Percentiles rank a stretch among this genome's conserved stretches.
phyloP scores from a whole-genome alignment of 2,888 invertebrate species.

The Idaea biselata region DNA sequence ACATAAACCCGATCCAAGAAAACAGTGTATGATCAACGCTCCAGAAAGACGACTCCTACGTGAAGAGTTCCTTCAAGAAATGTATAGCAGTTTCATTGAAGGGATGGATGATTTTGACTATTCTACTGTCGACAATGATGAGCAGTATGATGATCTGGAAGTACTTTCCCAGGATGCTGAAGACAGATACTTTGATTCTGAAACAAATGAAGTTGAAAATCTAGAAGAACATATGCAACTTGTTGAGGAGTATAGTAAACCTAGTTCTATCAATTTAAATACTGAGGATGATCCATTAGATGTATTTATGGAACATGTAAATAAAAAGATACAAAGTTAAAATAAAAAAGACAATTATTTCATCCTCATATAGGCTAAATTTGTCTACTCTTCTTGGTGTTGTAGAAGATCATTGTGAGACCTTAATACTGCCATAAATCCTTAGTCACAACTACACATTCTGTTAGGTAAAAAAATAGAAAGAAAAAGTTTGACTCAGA shows the following conservation, averaged over 20 bases:
- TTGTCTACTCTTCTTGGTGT: too few relatives aligned
- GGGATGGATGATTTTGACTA: slow-evolving; percentile 95
- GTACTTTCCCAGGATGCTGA: slow-evolving; percentile 88
- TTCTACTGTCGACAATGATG: slow-evolving; percentile 88
- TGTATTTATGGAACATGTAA: slow-evolving; percentile 84
- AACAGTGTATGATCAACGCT: slow-evolving; percentile 68
- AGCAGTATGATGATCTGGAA: slow-evolving; percentile 88
- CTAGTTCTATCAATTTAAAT: slow-evolving; percentile 34
- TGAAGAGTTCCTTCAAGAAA: slow-evolving; percentile 90
- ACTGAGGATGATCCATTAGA: slow-evolving; percentile 85
- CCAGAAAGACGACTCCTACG: slow-evolving; percentile 84
- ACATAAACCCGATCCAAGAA: slow-evolving; percentile 51
- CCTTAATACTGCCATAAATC: too few relatives aligned
- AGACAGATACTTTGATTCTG: slow-evolving; percentile 94
- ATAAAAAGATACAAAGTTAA: neutral
- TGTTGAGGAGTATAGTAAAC: slow-evolving; percentile 56
- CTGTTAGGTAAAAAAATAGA: too few relatives aligned
- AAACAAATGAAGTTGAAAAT: slow-evolving; percentile 82
- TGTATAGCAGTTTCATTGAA: slow-evolving; percentile 91
- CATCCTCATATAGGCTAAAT: too few relatives aligned
- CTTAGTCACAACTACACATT: too few relatives aligned
- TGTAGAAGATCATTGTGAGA: too few relatives aligned
- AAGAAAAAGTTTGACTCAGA: too few relatives aligned
- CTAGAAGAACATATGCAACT: slow-evolving; percentile 66
- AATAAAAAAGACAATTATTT: neutral